Evolutionary conservation across 2,113 vertebrate species (phyloP), one percentile per base, ranked within the genome.

Genomic region (Rhinichthys klamathensis): DNA sequence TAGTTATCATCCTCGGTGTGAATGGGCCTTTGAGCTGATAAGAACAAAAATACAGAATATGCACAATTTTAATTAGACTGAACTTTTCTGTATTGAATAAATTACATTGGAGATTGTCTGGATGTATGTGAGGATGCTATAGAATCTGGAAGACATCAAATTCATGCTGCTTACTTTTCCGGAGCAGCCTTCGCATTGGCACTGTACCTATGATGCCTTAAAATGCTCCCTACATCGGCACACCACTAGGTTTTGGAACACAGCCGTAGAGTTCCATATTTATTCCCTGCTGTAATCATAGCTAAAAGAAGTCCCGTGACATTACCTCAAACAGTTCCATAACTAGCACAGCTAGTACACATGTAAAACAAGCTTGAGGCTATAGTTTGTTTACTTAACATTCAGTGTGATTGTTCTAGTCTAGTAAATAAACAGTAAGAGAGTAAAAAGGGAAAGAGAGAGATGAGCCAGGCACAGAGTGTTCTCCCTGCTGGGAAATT

Each of bases 401-500:
- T 63, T 44, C 41, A 10, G 41, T 63, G 38, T 30, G 78, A 65
- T 51, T 65, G 41, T 32, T 67, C 61, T 16, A 35, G 82, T 32
- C 25, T 65, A 27, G 74, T 49, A 77, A 65, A 54, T 44, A 65
- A 46, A 65, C n/a, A 51, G 27, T 65, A 58, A 79, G 67, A 72
- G 15, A 58, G 58, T 30, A 72, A 67, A 41, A 38, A 54, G 41
- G 60, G 38, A 27, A 44, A 81, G 76, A 49, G 60, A 86, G 54
- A 32, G 41, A 84, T 72, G 79, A 74, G 72, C 86, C 80, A 61
- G 81, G 86, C 83, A 90, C 91, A 89, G 81, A 80, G 5, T 86
- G 82, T 91, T 87, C 88, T 90, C 90, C 87, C 90, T 86, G 84
- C 90, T 91, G 90, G 88, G 87, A 92, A 93, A 93, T 94, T 86